phyloP scores from a whole-genome alignment of 1,140 invertebrate species.

The Scaptomyza montana region DNA sequence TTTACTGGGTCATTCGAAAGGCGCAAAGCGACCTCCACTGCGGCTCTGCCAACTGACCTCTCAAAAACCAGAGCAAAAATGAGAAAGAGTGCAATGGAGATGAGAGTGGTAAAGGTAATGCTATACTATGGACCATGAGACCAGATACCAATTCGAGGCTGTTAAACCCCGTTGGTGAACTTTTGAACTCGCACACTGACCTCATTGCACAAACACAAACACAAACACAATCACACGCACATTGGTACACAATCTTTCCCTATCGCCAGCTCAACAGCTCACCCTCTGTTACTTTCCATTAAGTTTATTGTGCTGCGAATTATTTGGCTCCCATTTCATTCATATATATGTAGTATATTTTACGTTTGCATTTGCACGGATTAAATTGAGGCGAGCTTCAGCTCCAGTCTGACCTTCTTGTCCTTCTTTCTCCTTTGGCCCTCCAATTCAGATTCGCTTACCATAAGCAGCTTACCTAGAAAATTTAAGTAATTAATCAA shows the following conservation, averaged over 20 bases:
- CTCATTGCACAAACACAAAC: constrained; percentile 41
- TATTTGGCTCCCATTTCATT: constrained; percentile 45
- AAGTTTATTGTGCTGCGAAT: constrained; percentile 62
- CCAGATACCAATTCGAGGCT: constrained; percentile 42
- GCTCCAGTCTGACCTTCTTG: not conserved
- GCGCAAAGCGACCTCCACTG: constrained; percentile 5
- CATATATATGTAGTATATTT: not conserved
- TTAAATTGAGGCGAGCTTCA: constrained; percentile 62
- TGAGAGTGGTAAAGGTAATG: not conserved
- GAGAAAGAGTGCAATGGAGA: not conserved
- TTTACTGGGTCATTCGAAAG: constrained; percentile 60
- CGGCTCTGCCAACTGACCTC: constrained; percentile 46
- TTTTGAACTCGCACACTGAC: constrained; percentile 79
- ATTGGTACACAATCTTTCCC: constrained; percentile 8
- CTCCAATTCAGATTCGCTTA: constrained; percentile 21
- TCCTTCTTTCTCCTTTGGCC: not conserved
- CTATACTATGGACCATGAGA: constrained; percentile 4
- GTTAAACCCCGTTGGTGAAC: constrained; percentile 62
- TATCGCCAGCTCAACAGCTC: not conserved
- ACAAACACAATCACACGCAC: constrained; percentile 2
- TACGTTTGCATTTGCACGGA: constrained; percentile 60
- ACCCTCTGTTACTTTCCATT: constrained; percentile 1
- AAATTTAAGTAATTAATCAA: too few species aligned
- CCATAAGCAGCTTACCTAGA: constrained; percentile 30
- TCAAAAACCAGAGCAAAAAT: constrained; percentile 6